Evolutionary conservation across 92 coral and sea anemone genomes (phyloP), one percentile per base, ranked within the genome.

Genomic region (Metridium senile): DNA sequence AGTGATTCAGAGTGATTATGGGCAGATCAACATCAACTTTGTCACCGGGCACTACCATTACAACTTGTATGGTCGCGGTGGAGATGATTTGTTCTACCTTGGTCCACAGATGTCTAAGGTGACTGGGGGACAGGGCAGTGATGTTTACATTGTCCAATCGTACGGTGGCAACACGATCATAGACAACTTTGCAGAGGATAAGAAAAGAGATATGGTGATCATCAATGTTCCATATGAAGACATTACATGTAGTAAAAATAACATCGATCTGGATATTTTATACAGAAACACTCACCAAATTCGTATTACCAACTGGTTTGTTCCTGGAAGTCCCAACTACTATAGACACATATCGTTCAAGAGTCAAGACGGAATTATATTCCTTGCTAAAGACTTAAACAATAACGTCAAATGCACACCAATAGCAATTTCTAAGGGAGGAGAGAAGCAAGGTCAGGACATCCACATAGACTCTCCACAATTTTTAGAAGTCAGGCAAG

Each of bases 131-230:
- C 45, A 56, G 16, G 86, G 82, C 2, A 63, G 77, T 39, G 89
- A 85, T 28, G 46, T 74, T 17, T 85, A 85, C 45, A 59, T 85
- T 29, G 59, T 85, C 39, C 87, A 82, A 33, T 81, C 81, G 17
- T 85, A 85, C 51, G 81, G 89, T 29, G 89, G 89, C 17, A 85
- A 66, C 65, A 73, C 89, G 33, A 54, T 84, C 26, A 78, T 84
- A n/a, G 89, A 84, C 64, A 84, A 84, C 80, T 84, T 84, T 79
- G 71, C 89, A 71, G 85, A 85, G 59, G 89, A 85, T 49, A 31
- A 27, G 19, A 66, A 49, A 62, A 84, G 56, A 51, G 87, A 84
- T 54, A 84, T 85, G 16, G 71, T 85, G n/a, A 74, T 74, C 0
- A 79, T 85, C 23, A 85, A 84, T 35, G 81, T 84, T 25, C 27